Evolutionary conservation across 2,888 invertebrate genomes (phyloP).

Genomic region (Keiferia lycopersicella): DNA sequence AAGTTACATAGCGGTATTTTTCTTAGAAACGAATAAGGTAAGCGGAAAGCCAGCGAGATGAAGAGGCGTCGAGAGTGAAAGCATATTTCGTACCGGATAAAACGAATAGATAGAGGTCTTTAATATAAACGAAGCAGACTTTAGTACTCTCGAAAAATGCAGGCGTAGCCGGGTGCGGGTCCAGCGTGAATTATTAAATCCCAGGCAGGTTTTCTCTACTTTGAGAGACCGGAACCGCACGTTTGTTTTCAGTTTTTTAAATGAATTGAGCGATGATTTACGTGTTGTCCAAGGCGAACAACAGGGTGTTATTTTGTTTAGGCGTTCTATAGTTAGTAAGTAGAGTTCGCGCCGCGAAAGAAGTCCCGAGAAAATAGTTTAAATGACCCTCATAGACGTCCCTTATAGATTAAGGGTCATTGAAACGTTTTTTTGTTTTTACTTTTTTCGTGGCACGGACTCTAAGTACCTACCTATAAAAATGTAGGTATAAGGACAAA

Average conservation of each 20-base stretch:
- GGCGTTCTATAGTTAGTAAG: too few relatives aligned
- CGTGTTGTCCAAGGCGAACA: too few relatives aligned
- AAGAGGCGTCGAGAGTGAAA: slow-evolving; percentile 71
- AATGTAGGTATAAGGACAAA: too few relatives aligned
- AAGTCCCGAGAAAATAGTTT: too few relatives aligned
- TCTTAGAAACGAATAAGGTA: slow-evolving; percentile 34
- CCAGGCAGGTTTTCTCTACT: slow-evolving; percentile 52
- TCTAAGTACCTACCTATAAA: too few relatives aligned
- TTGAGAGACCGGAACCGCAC: slow-evolving; percentile 43
- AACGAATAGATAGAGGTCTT: slow-evolving; percentile 81
- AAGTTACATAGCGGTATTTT: slow-evolving; percentile 28
- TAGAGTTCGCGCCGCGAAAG: too few relatives aligned
- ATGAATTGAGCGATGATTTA: not conserved
- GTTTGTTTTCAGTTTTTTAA: slow-evolving; percentile 13
- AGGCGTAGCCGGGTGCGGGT: slow-evolving; percentile 62
- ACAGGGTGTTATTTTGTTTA: too few relatives aligned
- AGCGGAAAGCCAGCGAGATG: slow-evolving; percentile 46
- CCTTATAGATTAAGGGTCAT: too few relatives aligned
- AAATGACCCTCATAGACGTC: too few relatives aligned
- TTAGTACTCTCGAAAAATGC: slow-evolving; percentile 79
- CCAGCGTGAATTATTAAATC: slow-evolving; percentile 53
- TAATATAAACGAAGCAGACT: slow-evolving; percentile 81
- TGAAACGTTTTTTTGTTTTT: too few relatives aligned
- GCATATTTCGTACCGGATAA: slow-evolving; percentile 75
- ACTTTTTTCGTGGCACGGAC: too few relatives aligned